Base-by-base conservation (phyloP, 2,888 invertebrate species). In the Ornithoptera priamus region DNA sequence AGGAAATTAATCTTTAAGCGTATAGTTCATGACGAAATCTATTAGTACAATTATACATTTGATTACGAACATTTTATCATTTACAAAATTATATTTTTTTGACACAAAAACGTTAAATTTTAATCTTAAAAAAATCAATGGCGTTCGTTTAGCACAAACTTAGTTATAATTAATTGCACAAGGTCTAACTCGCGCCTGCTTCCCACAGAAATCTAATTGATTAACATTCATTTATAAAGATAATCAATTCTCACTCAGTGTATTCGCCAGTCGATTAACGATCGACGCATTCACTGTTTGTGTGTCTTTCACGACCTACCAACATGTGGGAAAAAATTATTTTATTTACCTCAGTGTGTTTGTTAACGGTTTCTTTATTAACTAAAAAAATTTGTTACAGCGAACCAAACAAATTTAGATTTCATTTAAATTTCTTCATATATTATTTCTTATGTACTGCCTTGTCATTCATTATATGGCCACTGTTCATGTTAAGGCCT, bases 401-500 rank as follows among this genome's bases (percentile, higher is more conserved):
- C 30, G 83, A 84, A 73, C 82, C 85, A 5, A 88, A 80, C 74
- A 80, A 76, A 71, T 74, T 87, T 6, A 86, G 85, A 74, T 90
- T 81, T 72, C 73, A 86, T 75, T 81, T 82, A 2, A 79, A 84
- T 73, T 87, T 85, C 67, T 77, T 75, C 6, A 68, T 84, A 56
- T 87, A 80, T 68, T 87, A 88, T 71, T 76, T 85, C 7, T 67
- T 73, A 22, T 77, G 80, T 6, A 81, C 80, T 0, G 2, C 80
- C 0, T 15, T 84, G 3, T 70, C 85, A 0, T 77, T 75, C 63
- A 70, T 87, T 2, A 72, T 87, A 46, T 86, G 84, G 83, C 90
- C 90, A 0, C 75, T 79, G n/a, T 89, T 87, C 72, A 75, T 89
- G 62, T 70, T 89, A 0, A 81, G 78, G 4, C 88, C 89, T 2